Percentiles rank a stretch among this genome's conserved stretches.
Evolutionary conservation across 2,797 vertebrate species (phyloP).

Genomic region (Gallirallus australis): DNA sequence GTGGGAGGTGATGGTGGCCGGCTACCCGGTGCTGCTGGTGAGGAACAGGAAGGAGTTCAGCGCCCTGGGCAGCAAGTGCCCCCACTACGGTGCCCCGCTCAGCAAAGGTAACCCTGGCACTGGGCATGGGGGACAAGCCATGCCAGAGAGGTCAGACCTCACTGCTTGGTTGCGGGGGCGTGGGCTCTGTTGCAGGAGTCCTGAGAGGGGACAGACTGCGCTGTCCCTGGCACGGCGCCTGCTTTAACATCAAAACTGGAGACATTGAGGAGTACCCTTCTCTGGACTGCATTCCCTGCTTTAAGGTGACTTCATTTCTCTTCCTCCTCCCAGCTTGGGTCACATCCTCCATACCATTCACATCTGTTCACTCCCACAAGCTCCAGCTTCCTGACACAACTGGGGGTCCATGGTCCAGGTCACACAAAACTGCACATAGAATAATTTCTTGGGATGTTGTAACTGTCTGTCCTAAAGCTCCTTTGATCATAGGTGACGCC

Average conservation of each 20-base stretch:
- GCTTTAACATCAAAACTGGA: slow-evolving; percentile 87
- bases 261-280: slow-evolving; percentile 92
- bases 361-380: not conserved
- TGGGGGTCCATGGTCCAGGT: not conserved
- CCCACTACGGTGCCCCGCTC: slow-evolving; percentile 86
- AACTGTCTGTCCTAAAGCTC: not conserved
- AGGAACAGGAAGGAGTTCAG: slow-evolving; percentile 79
- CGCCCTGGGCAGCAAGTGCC: slow-evolving; percentile 85
- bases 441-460: not conserved
- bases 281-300: slow-evolving; percentile 83
- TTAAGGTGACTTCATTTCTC: slow-evolving; percentile 79
- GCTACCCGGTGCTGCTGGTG: slow-evolving; percentile 83
- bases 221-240: slow-evolving; percentile 90
- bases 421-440: not conserved
- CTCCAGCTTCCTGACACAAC: not conserved
- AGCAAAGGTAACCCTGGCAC: slow-evolving; percentile 81
- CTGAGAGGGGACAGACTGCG: slow-evolving; percentile 83
- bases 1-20: slow-evolving; percentile 82
- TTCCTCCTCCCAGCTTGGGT: not conserved
- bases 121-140: not conserved
- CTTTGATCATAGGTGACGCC: not conserved
- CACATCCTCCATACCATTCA: rapidly evolving
- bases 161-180: rapidly evolving
- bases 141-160: not conserved
- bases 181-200: slow-evolving; percentile 74